Conservation (phyloP, 2,888 invertebrate species). For the Cabera pusaria region DNA sequence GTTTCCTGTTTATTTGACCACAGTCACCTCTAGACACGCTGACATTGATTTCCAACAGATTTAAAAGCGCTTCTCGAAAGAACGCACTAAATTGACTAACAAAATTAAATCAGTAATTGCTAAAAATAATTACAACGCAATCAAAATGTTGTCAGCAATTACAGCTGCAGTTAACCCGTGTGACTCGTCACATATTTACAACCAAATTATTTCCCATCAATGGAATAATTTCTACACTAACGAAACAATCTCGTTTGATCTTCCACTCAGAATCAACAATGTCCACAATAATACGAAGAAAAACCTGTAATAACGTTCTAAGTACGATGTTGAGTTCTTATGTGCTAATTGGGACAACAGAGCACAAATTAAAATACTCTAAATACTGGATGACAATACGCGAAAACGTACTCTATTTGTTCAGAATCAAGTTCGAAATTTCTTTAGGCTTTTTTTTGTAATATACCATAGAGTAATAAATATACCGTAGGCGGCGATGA, state of each 20-base stretch:
- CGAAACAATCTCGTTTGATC: conserved; percentile 30
- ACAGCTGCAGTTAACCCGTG: background rate
- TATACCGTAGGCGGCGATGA: conserved; percentile 54
- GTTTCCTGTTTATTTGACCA: no score
- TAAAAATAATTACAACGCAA: no score
- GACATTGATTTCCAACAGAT: no score
- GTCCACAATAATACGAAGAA: conserved; percentile 31
- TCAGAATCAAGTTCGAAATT: conserved; percentile 2
- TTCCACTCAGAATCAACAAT: conserved; percentile 25
- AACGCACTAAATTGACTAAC: no score
- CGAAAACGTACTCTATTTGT: conserved; percentile 7
- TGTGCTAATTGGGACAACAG: conserved; percentile 58
- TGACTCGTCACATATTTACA: conserved; percentile 6
- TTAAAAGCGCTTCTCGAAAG: no score
- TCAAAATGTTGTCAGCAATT: conserved; percentile 1
- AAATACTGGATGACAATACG: conserved; percentile 4
- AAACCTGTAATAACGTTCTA: conserved; percentile 33
- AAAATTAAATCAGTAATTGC: no score
- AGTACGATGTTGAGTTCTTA: conserved; percentile 35
- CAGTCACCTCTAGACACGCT: no score
- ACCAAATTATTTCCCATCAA: conserved; percentile 10
- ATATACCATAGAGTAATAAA: conserved; percentile 35
- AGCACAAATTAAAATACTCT: conserved; percentile 23
- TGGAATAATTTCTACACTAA: conserved; percentile 18
- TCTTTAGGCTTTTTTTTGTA: conserved; percentile 1